A percentile compares a stretch with the other conserved stretches of the same genome.
Conservation (phyloP, 2,113 vertebrate genomes). For the Charina bottae region DNA sequence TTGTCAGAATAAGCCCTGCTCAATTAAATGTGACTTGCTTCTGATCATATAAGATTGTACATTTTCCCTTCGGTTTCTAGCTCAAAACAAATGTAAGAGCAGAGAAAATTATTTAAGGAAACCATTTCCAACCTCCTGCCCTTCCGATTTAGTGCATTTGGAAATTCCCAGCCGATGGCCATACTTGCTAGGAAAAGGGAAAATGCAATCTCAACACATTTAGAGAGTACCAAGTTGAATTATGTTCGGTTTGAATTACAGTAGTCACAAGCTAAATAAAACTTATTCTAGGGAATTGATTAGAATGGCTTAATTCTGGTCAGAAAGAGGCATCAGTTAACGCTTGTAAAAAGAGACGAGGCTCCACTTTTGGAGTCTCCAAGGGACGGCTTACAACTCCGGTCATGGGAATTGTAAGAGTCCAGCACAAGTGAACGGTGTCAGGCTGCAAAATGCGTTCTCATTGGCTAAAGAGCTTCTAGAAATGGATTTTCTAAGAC, state of each 20-base stretch:
- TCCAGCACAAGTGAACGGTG: neutral
- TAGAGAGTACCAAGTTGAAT: neutral
- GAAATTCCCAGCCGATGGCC: neutral
- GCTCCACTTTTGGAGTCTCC: neutral
- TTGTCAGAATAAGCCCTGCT: neutral
- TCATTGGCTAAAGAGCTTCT: neutral
- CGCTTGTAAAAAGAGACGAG: neutral
- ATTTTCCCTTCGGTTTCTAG: neutral
- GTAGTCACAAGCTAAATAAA: neutral
- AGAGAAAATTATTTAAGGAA: neutral
- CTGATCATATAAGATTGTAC: neutral
- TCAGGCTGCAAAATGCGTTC: neutral
- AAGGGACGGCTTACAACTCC: neutral
- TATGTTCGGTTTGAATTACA: neutral
- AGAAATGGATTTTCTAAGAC: neutral
- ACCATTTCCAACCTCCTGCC: neutral
- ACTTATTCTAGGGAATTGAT: neutral
- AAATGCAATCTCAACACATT: neutral
- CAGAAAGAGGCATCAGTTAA: neutral
- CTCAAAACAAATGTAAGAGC: neutral
- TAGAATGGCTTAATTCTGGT: neutral
- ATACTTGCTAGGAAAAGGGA: neutral
- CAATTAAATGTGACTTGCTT: neutral
- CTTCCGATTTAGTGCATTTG: neutral
- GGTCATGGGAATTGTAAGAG: too few species aligned